A percentile compares a stretch with the other conserved stretches of the same genome.
These are phyloP conservation scores for Lerista edwardsae DNA, from an alignment of 2,797 vertebrate species.

Conservation along the genomic window DNA sequence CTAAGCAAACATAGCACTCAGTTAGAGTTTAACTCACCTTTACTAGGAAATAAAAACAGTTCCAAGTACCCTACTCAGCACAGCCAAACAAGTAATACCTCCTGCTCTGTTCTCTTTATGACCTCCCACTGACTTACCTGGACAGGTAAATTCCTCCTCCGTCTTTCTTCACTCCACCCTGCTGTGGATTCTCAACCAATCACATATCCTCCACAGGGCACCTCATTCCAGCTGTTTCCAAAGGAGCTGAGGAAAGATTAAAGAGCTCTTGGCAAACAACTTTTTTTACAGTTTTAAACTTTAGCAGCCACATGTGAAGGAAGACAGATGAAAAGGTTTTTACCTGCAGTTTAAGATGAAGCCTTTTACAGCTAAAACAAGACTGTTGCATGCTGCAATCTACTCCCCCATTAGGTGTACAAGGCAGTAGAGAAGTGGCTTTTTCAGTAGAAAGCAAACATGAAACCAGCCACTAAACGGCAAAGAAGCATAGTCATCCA, in stretches of 20 bases:
- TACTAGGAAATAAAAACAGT: constrained; percentile 41
- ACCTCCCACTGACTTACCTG: constrained; percentile 70
- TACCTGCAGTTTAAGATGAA: background rate
- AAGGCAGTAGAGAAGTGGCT: background rate
- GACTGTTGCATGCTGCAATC: background rate
- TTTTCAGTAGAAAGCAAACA: background rate
- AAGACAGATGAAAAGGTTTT: background rate
- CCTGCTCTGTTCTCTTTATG: constrained; percentile 54
- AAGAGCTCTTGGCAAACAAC: constrained; percentile 21
- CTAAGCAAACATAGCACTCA: constrained; percentile 60
- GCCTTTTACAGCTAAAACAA: background rate
- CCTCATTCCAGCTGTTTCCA: constrained; percentile 68
- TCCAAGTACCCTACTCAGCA: constrained; percentile 11
- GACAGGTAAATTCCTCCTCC: constrained; percentile 65
- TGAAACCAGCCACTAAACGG: background rate
- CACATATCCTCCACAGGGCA: constrained; percentile 26
- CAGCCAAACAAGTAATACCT: constrained; percentile 22
- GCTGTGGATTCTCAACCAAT: constrained; percentile 54
- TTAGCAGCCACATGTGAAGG: constrained; percentile 22
- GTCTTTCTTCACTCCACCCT: constrained; percentile 52
- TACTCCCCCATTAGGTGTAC: background rate
- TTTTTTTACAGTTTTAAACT: background rate
- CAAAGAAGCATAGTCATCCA: background rate
- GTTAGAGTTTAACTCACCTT: constrained; percentile 73
- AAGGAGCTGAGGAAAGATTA: constrained; percentile 38